Evolutionary conservation across 2,888 invertebrate genomes (phyloP).

Genomic region (Thereva unica): DNA sequence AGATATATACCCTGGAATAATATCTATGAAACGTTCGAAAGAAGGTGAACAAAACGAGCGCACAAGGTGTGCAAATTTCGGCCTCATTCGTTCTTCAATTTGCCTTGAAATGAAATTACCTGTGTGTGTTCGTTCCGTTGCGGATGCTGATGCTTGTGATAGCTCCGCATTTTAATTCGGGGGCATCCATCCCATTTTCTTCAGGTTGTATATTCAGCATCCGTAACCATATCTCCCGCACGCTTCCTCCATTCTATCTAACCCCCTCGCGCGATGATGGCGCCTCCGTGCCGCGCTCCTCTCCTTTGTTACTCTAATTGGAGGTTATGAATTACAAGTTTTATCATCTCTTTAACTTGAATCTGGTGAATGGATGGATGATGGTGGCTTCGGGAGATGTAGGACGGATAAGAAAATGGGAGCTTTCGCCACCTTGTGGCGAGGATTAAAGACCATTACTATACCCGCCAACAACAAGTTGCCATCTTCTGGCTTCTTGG

Average conservation of each 20-base stretch:
- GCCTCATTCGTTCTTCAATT: conserved; percentile 34
- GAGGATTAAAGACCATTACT: conserved; percentile 22
- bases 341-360: conserved; percentile 33
- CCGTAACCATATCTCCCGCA: neutral
- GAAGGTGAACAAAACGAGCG: neutral
- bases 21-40: neutral
- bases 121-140: conserved; percentile 23
- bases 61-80: conserved; percentile 32
- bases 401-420: neutral
- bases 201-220: neutral
- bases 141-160: conserved; percentile 9
- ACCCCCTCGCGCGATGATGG: neutral
- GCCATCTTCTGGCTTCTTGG: neutral
- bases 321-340: conserved; percentile 35
- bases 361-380: conserved; percentile 20
- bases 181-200: conserved; percentile 4
- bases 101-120: conserved; percentile 34
- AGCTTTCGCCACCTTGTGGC: conserved; percentile 5
- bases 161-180: conserved; percentile 13
- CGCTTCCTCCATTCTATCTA: neutral
- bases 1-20: too few species aligned
- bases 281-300: neutral
- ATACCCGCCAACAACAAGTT: conserved; percentile 13
- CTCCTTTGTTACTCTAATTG: conserved; percentile 27
- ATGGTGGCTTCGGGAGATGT: neutral